Evolutionary conservation across 2,888 invertebrate species (phyloP).

Genomic region (Philopedon plagiatum): DNA sequence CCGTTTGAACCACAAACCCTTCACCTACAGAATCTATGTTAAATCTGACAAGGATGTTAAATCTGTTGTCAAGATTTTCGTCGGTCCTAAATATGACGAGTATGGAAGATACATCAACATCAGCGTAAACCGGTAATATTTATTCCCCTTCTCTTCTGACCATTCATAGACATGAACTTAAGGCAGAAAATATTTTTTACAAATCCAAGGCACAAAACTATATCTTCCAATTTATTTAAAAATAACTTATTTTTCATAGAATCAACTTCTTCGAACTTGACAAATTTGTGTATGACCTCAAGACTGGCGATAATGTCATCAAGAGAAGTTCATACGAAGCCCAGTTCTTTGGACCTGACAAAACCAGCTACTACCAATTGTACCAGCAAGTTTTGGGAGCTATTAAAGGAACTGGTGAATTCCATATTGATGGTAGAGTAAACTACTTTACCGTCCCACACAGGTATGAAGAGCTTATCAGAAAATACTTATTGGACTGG

Average conservation of each 20-base stretch:
- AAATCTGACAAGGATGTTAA: slow-evolving; percentile 73
- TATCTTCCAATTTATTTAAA: no score
- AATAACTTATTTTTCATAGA: slow-evolving; percentile 23
- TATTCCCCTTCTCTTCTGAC: no score
- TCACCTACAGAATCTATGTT: slow-evolving; percentile 74
- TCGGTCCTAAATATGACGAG: slow-evolving; percentile 79
- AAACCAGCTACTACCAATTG: slow-evolving; percentile 76
- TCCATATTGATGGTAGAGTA: slow-evolving; percentile 72
- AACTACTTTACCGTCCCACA: slow-evolving; percentile 79
- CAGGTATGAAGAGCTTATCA: no score
- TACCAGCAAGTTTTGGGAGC: slow-evolving; percentile 75
- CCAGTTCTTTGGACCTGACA: slow-evolving; percentile 75
- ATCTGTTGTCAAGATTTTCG: slow-evolving; percentile 76
- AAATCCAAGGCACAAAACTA: no score
- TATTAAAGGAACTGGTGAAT: slow-evolving; percentile 68
- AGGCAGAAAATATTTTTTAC: no score
- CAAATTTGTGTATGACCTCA: slow-evolving; percentile 73
- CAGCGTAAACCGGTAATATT: slow-evolving; percentile 70
- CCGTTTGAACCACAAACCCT: slow-evolving; percentile 80
- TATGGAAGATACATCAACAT: slow-evolving; percentile 71
- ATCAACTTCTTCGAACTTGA: slow-evolving; percentile 76
- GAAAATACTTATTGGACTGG: no score
- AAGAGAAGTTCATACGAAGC: slow-evolving; percentile 79
- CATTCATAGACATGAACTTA: no score
- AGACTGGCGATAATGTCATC: slow-evolving; percentile 77